Evolutionary conservation across 1,140 invertebrate genomes (phyloP).

Genomic region (Drosophila parvula): DNA sequence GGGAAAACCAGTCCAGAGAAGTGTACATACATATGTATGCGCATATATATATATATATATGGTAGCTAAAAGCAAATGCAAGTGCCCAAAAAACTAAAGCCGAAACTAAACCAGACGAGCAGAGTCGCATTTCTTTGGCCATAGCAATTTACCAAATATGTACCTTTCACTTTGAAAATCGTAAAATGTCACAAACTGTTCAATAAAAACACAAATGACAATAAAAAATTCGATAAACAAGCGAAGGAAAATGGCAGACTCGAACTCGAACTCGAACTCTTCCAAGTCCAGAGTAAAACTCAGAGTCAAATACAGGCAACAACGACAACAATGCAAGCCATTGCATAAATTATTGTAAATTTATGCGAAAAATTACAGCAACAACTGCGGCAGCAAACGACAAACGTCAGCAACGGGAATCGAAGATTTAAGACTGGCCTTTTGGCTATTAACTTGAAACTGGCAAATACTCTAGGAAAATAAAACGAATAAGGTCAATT

Average conservation of each 20-base stretch:
- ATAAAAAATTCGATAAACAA: constrained; percentile 71
- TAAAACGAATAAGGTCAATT: too few species aligned
- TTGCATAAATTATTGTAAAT: constrained; percentile 76
- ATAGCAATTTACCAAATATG: constrained; percentile 74
- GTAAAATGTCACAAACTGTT: constrained; percentile 77
- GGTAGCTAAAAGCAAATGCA: constrained; percentile 6
- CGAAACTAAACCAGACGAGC: constrained; percentile 30
- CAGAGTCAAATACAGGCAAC: constrained; percentile 25
- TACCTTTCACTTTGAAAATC: constrained; percentile 77
- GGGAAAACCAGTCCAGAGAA: constrained; percentile 57
- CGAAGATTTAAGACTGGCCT: constrained; percentile 33
- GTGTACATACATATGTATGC: too few species aligned
- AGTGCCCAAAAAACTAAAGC: constrained; percentile 16
- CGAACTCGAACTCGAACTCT: constrained; percentile 4
- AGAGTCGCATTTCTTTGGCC: constrained; percentile 54
- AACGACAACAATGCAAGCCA: constrained; percentile 60
- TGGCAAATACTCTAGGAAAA: constrained; percentile 3
- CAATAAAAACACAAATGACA: constrained; percentile 72
- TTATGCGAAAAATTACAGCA: constrained; percentile 75
- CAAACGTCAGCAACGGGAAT: constrained; percentile 25
- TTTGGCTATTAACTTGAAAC: constrained; percentile 11
- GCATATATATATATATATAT: constrained; percentile 7
- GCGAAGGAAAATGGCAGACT: constrained; percentile 44
- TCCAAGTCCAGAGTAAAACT: constrained; percentile 7
- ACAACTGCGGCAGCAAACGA: constrained; percentile 38